Percentiles rank a stretch among this genome's conserved stretches.
These are phyloP conservation scores for Hylia prasina DNA, from an alignment of 2,113 vertebrate species.

Conservation along the genomic window DNA sequence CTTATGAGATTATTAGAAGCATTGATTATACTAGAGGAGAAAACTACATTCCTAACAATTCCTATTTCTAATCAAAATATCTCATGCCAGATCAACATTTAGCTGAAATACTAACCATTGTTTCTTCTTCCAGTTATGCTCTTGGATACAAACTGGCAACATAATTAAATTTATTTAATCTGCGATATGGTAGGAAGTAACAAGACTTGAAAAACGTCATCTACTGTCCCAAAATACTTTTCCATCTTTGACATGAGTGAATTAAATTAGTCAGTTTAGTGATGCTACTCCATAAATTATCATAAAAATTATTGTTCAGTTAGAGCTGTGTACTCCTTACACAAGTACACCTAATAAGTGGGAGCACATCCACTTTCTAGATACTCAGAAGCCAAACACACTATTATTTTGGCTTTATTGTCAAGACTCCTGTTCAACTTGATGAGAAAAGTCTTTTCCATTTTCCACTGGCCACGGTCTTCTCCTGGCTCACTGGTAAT, in stretches of 20 bases:
- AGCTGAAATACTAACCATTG: background rate
- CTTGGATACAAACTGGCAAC: background rate
- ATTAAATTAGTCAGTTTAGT: background rate
- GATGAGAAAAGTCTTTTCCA: slow-evolving; percentile 30
- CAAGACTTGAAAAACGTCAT: background rate
- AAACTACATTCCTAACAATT: background rate
- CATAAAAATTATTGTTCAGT: background rate
- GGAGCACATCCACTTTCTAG: background rate
- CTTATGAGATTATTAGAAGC: background rate
- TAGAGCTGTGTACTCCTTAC: background rate
- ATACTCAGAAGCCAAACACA: background rate
- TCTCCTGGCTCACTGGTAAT: background rate
- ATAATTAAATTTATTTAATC: background rate
- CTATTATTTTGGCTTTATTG: background rate
- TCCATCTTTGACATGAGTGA: background rate
- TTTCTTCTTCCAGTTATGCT: background rate
- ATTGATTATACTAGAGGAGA: background rate
- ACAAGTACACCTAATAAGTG: background rate
- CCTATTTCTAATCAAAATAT: background rate
- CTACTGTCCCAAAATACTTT: background rate
- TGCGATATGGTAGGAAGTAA: background rate
- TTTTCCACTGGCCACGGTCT: slow-evolving; percentile 17
- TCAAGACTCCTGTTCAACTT: background rate
- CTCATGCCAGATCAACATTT: background rate
- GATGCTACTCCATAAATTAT: background rate